Evolutionary conservation across 2,797 vertebrate genomes (phyloP).

Genomic region (Spinus pinus): DNA sequence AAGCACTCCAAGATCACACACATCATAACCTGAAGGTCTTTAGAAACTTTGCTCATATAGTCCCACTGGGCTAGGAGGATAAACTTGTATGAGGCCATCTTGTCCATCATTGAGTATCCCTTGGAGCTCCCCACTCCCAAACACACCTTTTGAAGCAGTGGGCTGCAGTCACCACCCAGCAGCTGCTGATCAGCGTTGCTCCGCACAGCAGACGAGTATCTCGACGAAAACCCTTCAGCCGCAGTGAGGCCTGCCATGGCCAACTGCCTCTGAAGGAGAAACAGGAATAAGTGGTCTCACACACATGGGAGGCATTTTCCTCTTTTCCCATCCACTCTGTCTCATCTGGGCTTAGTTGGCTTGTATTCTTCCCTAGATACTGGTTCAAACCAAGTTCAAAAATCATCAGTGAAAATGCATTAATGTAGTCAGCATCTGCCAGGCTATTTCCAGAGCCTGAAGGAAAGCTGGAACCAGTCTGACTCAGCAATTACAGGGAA

Average conservation of each 20-base stretch:
- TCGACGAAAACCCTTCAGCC: constrained; percentile 81
- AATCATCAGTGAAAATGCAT: not conserved
- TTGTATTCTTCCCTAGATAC: not conserved
- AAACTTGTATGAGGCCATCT: not conserved
- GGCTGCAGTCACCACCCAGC: constrained; percentile 88
- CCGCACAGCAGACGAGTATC: constrained; percentile 85
- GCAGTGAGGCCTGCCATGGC: constrained; percentile 91
- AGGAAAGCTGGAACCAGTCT: not conserved
- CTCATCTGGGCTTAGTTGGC: not conserved
- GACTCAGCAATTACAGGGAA: not conserved
- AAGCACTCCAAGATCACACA: not conserved
- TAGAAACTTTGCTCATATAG: not conserved
- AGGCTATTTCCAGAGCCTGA: not conserved
- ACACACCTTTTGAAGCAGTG: constrained; percentile 90
- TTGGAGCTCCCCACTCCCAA: accelerated
- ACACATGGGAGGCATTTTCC: not conserved
- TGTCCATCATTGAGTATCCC: not conserved
- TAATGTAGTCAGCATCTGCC: not conserved
- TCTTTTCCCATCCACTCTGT: not conserved
- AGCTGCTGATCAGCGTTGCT: constrained; percentile 84
- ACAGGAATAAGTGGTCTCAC: not conserved
- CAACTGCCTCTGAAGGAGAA: constrained; percentile 81
- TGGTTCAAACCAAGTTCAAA: not conserved
- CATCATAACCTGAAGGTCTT: not conserved
- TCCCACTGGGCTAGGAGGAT: not conserved